phyloP scores from a whole-genome alignment of 1,140 invertebrate species.

The Drosophila sp. region DNA sequence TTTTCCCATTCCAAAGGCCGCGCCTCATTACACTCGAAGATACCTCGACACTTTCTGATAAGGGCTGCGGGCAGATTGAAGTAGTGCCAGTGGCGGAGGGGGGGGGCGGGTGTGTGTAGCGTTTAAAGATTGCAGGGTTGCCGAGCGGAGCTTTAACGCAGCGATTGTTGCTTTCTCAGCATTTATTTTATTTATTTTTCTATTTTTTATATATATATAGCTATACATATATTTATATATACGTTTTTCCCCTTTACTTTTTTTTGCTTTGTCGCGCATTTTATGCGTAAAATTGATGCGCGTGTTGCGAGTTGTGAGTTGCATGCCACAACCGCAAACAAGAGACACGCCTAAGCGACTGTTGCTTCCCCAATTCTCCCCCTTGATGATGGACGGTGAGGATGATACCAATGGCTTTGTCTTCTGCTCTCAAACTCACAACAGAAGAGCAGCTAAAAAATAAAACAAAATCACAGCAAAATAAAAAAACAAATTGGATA shows the following conservation, averaged over 20 bases:
- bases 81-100: too few relatives aligned
- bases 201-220: too few relatives aligned
- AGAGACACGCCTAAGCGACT: not conserved
- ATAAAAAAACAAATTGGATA: constrained; percentile 21
- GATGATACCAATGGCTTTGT: constrained; percentile 51
- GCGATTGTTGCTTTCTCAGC: constrained; percentile 51
- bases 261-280: constrained; percentile 38
- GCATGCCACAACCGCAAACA: constrained; percentile 32
- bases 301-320: constrained; percentile 23
- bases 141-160: not conserved
- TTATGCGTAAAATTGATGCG: constrained; percentile 54
- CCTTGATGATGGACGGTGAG: constrained; percentile 20
- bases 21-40: constrained; percentile 49
- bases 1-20: constrained; percentile 12
- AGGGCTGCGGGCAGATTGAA: constrained; percentile 12
- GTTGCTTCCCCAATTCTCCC: not conserved
- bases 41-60: constrained; percentile 42
- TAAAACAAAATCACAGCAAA: constrained; percentile 22
- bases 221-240: constrained; percentile 6
- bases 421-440: constrained; percentile 9
- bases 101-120: not conserved
- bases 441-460: constrained; percentile 22
- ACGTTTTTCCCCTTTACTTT: not conserved
- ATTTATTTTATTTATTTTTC: constrained; percentile 5
- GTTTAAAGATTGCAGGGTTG: too few relatives aligned